phyloP scores from a whole-genome alignment of 2,888 invertebrate species.

The Agonum fuliginosum region DNA sequence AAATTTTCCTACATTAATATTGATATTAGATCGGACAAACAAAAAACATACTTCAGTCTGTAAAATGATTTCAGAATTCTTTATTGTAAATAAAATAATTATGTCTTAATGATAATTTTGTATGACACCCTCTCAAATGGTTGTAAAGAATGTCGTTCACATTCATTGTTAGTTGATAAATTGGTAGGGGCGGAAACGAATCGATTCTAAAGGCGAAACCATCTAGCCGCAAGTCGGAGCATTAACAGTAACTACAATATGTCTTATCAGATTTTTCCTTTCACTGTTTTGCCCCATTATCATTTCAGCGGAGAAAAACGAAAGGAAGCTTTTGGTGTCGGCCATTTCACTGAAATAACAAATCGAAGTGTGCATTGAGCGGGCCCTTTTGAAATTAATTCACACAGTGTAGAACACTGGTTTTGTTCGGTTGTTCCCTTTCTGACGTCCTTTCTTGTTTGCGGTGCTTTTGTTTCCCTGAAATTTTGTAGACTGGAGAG shows the following conservation, averaged over 20 bases:
- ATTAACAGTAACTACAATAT: constrained; percentile 34
- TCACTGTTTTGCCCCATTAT: neutral
- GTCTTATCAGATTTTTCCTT: constrained; percentile 32
- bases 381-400: constrained; percentile 32
- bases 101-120: no score
- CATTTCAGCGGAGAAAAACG: constrained; percentile 20
- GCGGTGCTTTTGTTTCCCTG: neutral
- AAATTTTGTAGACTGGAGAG: neutral
- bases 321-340: neutral
- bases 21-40: no score
- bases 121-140: no score
- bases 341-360: neutral
- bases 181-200: neutral
- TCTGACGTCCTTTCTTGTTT: neutral
- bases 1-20: no score
- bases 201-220: neutral
- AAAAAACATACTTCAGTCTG: no score
- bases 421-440: neutral
- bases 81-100: no score
- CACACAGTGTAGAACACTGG: neutral
- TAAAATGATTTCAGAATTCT: no score
- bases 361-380: constrained; percentile 10
- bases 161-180: no score
- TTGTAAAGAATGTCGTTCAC: no score
- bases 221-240: neutral